Conservation (phyloP, 92 coral and sea anemone genomes). For the Meandrina meandrites region DNA sequence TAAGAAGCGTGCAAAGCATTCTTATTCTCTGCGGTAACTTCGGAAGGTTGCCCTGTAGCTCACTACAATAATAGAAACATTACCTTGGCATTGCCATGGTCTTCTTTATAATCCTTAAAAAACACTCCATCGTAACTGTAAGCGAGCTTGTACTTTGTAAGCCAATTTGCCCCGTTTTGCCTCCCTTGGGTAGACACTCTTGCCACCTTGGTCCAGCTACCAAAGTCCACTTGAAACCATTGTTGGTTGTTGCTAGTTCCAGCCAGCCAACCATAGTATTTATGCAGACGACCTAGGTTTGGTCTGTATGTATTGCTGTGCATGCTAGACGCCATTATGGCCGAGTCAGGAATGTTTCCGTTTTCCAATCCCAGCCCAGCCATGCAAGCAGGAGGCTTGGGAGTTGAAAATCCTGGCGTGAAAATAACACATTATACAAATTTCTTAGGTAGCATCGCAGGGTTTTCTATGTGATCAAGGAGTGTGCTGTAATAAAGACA, state of each 20-base stretch:
- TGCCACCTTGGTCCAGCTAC: conserved; percentile 54
- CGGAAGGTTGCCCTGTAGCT: not conserved
- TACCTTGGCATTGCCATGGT: not conserved
- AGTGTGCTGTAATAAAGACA: too few species aligned
- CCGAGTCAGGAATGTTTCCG: conserved; percentile 48
- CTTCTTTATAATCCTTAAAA: conserved; percentile 33
- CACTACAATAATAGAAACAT: not conserved
- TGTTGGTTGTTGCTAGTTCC: conserved; percentile 12
- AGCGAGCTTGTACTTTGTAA: conserved; percentile 46
- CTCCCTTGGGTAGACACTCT: conserved; percentile 54
- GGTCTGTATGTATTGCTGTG: conserved; percentile 3
- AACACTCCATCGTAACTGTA: conserved; percentile 63
- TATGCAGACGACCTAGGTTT: conserved; percentile 24
- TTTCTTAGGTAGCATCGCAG: not conserved
- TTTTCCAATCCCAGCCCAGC: conserved; percentile 58
- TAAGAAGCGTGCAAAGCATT: not conserved
- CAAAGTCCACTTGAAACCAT: conserved; percentile 67
- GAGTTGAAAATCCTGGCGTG: conserved; percentile 40
- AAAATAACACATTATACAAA: not conserved
- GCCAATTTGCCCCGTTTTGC: conserved; percentile 37
- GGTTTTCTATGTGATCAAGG: not conserved
- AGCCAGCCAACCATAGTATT: conserved; percentile 40
- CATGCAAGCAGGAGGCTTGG: conserved; percentile 39
- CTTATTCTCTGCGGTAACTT: not conserved
- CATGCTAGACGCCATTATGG: conserved; percentile 50